Evolutionary conservation across 2,888 invertebrate species (phyloP), one percentile per base, ranked within the genome.

Genomic region (Eledona agricola): DNA sequence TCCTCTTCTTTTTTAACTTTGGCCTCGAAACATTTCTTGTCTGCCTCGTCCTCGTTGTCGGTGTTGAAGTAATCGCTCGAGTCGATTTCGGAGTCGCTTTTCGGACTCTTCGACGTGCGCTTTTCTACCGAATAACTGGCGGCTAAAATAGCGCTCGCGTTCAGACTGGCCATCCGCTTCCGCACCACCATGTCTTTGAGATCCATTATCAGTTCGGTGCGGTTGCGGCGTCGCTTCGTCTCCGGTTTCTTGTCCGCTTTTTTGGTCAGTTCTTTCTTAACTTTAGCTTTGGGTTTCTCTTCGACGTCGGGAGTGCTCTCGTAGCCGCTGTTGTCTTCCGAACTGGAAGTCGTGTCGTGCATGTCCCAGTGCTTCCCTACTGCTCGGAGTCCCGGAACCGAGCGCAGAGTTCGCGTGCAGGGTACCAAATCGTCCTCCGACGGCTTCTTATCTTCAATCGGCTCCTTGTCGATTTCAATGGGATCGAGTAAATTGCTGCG

Each of bases 81-180:
- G 23, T 80, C 82, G 45, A 77, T 76, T 7, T 54, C 54, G 2
- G 54, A 54, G 52, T 76, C 81, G 22, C 81, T 82, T 64, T 81
- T 82, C 0, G 82, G 80, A 20, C 82, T 82, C 37, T 81, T 79
- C 2, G 65, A 51, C 1, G 65, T 47, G 16, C 78, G 75, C 69
- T 87, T 90, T 72, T 92, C 91, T 25, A 79, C 77, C 1, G 82
- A 83, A 67, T 93, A 93, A 59, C 91, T 92, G 10, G 93, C 93
- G 0, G 93, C 92, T 59, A 94, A 80, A 66, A 94, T 93, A 10
- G 94, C 94, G 19, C 90, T 88, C 6, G 94, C 94, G 74, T 94
- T 94, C 16, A 94, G 78, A 71, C 92, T 92, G 10, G 94, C 94
- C 93, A 94, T 93, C 16, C 94, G 83, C 72, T 93, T 94, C 62